phyloP scores from a whole-genome alignment of 2,797 vertebrate species.

The Protonibea diacanthus region DNA sequence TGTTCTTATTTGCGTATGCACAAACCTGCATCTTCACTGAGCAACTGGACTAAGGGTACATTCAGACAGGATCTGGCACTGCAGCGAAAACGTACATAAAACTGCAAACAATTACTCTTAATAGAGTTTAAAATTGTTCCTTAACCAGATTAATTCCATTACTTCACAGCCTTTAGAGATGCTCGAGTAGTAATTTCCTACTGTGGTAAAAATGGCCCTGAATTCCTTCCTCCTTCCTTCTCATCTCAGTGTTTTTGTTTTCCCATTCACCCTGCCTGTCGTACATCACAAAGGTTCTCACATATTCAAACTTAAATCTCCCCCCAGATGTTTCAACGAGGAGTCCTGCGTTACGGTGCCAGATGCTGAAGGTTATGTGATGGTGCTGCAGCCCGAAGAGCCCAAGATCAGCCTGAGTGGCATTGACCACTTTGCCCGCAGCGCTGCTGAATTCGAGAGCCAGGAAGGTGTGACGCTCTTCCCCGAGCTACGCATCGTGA shows the following conservation, averaged over 20 bases:
- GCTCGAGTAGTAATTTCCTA: neutral
- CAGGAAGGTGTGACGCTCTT: slow-evolving; percentile 93
- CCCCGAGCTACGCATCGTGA: slow-evolving; percentile 96
- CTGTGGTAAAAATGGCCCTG: neutral
- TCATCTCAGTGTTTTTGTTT: neutral
- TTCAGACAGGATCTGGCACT: too few relatives aligned
- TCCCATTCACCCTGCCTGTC: neutral
- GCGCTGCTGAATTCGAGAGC: slow-evolving; percentile 95
- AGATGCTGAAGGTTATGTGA: slow-evolving; percentile 92
- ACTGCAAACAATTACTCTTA: slow-evolving; percentile 6
- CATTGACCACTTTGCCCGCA: slow-evolving; percentile 96
- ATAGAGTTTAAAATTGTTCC: neutral
- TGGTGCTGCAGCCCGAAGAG: slow-evolving; percentile 97
- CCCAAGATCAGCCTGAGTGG: slow-evolving; percentile 98
- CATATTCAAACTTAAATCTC: neutral
- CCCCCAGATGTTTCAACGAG: slow-evolving; percentile 90
- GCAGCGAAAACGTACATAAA: neutral
- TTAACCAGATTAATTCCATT: neutral
- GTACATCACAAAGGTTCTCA: neutral
- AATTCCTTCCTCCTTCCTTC: neutral
- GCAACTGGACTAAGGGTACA: neutral
- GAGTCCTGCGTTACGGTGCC: slow-evolving; percentile 91
- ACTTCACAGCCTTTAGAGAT: neutral
- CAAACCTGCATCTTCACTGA: neutral
- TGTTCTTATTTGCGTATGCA: slow-evolving; percentile 20